phyloP scores from a whole-genome alignment of 1,140 invertebrate genomes.

The Medauroidea extradentata region DNA sequence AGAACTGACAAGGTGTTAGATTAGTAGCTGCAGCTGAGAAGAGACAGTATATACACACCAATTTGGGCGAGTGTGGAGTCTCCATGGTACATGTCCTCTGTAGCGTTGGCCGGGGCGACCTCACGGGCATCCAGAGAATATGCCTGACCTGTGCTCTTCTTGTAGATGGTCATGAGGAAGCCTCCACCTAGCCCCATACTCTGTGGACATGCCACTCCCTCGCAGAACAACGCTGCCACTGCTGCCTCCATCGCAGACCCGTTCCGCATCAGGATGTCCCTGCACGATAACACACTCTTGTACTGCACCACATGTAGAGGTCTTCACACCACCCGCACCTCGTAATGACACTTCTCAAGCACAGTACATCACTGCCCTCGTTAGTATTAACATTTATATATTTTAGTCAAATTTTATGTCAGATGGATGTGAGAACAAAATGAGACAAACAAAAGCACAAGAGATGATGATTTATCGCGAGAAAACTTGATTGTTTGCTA shows the following conservation, averaged over 20 bases:
- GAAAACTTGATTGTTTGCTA: too few relatives aligned
- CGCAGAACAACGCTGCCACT: constrained; percentile 74
- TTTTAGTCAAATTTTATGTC: neutral
- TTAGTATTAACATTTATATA: neutral
- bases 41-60: too few relatives aligned
- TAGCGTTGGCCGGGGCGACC: constrained; percentile 56
- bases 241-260: constrained; percentile 81
- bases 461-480: too few relatives aligned
- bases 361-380: neutral
- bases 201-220: constrained; percentile 74
- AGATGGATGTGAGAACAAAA: neutral
- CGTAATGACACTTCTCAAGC: neutral
- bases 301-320: neutral
- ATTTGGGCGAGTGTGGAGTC: constrained; percentile 46
- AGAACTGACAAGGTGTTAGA: too few relatives aligned
- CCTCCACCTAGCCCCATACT: constrained; percentile 82
- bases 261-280: constrained; percentile 54
- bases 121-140: constrained; percentile 63
- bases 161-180: constrained; percentile 73
- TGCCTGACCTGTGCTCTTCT: constrained; percentile 44
- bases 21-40: too few relatives aligned
- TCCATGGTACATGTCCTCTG: constrained; percentile 56
- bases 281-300: neutral
- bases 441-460: neutral
- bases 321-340: neutral